Conservation (phyloP, 2,888 invertebrate species). For the Entomobrya proxima region DNA sequence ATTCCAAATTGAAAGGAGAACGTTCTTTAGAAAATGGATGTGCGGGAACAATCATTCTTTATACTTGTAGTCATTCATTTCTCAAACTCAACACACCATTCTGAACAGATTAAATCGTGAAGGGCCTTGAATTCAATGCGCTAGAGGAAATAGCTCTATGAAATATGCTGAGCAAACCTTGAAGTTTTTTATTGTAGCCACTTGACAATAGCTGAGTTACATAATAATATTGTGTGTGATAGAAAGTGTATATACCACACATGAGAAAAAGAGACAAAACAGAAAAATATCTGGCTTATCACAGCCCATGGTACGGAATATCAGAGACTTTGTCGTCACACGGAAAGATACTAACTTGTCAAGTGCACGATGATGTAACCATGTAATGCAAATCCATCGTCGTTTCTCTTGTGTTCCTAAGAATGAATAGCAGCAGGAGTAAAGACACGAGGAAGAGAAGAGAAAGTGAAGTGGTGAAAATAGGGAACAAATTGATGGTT, state of each 20-base stretch:
- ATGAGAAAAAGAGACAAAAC: background rate
- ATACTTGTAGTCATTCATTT: background rate
- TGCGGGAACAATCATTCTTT: background rate
- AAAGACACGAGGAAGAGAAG: background rate
- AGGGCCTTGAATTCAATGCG: background rate
- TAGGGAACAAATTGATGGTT: constrained; percentile 53
- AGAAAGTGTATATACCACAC: background rate
- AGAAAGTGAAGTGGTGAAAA: constrained; percentile 37
- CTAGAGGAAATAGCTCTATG: background rate
- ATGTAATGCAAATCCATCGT: constrained; percentile 37
- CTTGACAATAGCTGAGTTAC: constrained; percentile 24
- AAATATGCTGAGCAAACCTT: background rate
- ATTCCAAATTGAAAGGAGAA: background rate
- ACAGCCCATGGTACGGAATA: background rate
- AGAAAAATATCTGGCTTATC: background rate
- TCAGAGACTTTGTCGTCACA: background rate
- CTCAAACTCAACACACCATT: background rate
- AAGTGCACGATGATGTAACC: constrained; percentile 33
- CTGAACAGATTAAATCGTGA: background rate
- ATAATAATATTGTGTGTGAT: background rate
- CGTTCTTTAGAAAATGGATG: background rate
- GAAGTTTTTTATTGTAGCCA: constrained; percentile 2
- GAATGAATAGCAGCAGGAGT: background rate
- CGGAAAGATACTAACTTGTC: background rate
- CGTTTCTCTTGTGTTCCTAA: background rate